Evolutionary conservation across 2,888 invertebrate species (phyloP).

Genomic region (Hedya salicella): DNA sequence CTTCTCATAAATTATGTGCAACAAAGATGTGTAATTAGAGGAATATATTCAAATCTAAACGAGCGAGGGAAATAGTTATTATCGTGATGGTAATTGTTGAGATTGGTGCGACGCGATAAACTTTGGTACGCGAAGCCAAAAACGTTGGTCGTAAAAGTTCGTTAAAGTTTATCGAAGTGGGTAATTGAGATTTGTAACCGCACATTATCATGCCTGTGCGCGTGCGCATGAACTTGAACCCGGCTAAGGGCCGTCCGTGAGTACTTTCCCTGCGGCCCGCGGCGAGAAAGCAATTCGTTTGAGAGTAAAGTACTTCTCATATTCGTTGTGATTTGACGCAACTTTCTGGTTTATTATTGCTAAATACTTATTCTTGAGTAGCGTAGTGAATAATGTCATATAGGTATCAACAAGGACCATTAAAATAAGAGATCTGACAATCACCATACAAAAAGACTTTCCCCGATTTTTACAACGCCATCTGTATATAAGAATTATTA

Average conservation of each 20-base stretch:
- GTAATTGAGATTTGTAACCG: conserved; percentile 30
- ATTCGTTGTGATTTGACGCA: conserved; percentile 22
- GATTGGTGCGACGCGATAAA: conserved; percentile 12
- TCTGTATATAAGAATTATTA: too few species aligned
- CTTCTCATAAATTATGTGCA: conserved; percentile 41
- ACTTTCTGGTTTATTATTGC: not conserved
- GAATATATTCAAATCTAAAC: conserved; percentile 40
- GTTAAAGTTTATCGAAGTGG: conserved; percentile 17
- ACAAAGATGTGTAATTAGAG: conserved; percentile 44
- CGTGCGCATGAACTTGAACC: conserved; percentile 53
- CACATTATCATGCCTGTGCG: conserved; percentile 14
- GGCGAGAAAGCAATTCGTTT: conserved; percentile 51
- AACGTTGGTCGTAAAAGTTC: conserved; percentile 6
- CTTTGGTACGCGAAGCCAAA: conserved; percentile 23
- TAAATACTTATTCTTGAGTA: too few species aligned
- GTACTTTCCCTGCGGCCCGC: conserved; percentile 56
- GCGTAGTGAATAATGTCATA: too few species aligned
- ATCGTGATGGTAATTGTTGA: conserved; percentile 25
- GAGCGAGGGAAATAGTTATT: conserved; percentile 37
- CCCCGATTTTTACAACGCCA: too few species aligned
- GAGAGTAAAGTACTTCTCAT: conserved; percentile 14
- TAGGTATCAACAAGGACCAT: too few species aligned
- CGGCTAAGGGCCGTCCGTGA: conserved; percentile 51
- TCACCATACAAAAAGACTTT: too few species aligned
- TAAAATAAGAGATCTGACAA: too few species aligned